Percentiles rank a stretch among this genome's conserved stretches.
Conservation (phyloP, 2,113 vertebrate genomes). For the Eonycteris spelaea region DNA sequence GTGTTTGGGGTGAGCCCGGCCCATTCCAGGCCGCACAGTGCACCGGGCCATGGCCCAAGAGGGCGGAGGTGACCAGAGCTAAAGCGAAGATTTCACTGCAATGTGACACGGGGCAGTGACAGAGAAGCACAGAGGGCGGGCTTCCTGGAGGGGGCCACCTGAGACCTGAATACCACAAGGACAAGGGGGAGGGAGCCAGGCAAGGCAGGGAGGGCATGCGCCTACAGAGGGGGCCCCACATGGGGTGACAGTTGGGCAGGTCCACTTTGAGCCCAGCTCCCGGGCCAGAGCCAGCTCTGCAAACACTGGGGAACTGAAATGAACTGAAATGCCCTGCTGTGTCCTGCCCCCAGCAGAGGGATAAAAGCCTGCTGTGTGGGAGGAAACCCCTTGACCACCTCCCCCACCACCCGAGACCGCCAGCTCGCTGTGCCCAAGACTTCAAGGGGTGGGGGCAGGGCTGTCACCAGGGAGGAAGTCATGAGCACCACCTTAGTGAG, state of each 20-base stretch:
- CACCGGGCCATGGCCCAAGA: neutral
- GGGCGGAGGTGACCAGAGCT: neutral
- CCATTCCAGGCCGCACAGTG: neutral
- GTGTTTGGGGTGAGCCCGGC: rapidly evolving
- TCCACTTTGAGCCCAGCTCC: neutral
- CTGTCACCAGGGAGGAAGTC: neutral
- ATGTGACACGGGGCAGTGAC: neutral
- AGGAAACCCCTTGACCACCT: no score
- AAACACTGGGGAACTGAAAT: neutral
- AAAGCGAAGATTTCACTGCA: neutral
- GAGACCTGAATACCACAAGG: neutral
- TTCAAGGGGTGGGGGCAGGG: neutral
- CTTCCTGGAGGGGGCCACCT: neutral
- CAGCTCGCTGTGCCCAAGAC: neutral
- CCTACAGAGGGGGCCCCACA: neutral
- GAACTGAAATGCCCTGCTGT: neutral
- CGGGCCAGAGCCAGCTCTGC: neutral
- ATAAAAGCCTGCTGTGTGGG: neutral
- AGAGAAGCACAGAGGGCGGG: neutral
- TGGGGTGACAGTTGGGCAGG: no score
- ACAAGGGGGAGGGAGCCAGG: neutral
- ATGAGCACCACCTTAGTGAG: neutral
- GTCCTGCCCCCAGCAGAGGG: neutral
- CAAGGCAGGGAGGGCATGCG: neutral
- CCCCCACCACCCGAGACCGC: no score